A percentile compares a stretch with the other conserved stretches of the same genome.
Evolutionary conservation across 2,888 invertebrate genomes (phyloP).

Genomic region (Plagodis dolabraria): DNA sequence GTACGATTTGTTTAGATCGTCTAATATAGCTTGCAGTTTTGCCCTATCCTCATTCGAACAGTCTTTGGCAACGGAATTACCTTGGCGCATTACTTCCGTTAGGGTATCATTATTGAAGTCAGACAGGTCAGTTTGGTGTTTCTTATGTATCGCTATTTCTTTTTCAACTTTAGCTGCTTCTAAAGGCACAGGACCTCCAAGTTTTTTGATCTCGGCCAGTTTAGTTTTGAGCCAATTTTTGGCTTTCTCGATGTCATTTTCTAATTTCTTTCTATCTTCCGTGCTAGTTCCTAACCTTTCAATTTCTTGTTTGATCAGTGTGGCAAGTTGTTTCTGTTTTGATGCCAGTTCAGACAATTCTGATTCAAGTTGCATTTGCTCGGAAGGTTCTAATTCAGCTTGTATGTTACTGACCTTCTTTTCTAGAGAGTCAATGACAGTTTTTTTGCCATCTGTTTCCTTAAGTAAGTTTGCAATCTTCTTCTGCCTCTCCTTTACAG

Average conservation of each 20-base stretch:
- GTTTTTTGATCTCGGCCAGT: slow-evolving; percentile 89
- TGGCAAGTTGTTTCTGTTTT: slow-evolving; percentile 90
- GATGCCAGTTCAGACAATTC: slow-evolving; percentile 88
- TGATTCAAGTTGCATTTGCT: slow-evolving; percentile 91
- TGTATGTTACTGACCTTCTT: slow-evolving; percentile 93
- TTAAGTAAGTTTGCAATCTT: slow-evolving; percentile 90
- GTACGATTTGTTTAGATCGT: slow-evolving; percentile 89
- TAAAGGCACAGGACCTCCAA: slow-evolving; percentile 91
- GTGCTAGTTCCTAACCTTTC: slow-evolving; percentile 88
- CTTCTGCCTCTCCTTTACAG: slow-evolving; percentile 90
- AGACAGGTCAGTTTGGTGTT: slow-evolving; percentile 90
- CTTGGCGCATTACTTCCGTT: slow-evolving; percentile 90
- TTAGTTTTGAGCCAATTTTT: slow-evolving; percentile 92
- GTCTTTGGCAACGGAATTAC: slow-evolving; percentile 91
- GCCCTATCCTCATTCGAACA: slow-evolving; percentile 90
- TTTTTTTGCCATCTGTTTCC: slow-evolving; percentile 93
- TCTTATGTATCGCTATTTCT: slow-evolving; percentile 90
- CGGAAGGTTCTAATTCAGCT: slow-evolving; percentile 93
- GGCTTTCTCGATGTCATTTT: slow-evolving; percentile 91
- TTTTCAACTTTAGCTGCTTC: slow-evolving; percentile 92
- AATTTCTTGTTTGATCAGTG: slow-evolving; percentile 89
- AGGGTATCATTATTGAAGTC: slow-evolving; percentile 91
- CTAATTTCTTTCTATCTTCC: slow-evolving; percentile 90
- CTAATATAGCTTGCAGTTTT: slow-evolving; percentile 87
- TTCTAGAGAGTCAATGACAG: slow-evolving; percentile 92